A percentile compares a stretch with the other conserved stretches of the same genome.
These are phyloP conservation scores for Notarius quadriscutis DNA, from an alignment of 2,113 vertebrate species.

Conservation along the genomic window DNA sequence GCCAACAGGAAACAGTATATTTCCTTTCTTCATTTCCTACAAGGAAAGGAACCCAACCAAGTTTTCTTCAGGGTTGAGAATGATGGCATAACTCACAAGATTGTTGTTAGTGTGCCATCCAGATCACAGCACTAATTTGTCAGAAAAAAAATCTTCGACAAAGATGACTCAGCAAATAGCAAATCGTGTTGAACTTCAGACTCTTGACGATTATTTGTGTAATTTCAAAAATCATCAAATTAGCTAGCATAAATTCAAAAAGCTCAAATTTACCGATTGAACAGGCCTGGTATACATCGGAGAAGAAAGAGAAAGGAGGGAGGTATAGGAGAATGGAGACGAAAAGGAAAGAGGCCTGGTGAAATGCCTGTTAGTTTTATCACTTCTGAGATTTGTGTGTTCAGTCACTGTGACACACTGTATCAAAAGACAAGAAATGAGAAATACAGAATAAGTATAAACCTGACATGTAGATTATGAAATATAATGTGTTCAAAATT, in stretches of 20 bases:
- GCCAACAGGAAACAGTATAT: conserved; percentile 1
- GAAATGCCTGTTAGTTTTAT: background rate
- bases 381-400: background rate
- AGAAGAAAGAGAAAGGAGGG: background rate
- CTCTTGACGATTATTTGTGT: background rate
- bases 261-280: background rate
- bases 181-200: background rate
- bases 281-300: background rate
- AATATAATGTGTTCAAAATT: background rate
- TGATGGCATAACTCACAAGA: background rate
- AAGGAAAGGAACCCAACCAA: background rate
- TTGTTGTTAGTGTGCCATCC: background rate
- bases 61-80: background rate
- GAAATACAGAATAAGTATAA: background rate
- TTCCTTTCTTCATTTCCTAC: background rate
- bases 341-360: background rate
- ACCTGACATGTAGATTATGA: background rate
- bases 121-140: background rate
- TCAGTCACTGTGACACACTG: background rate
- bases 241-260: background rate
- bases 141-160: background rate
- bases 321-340: background rate
- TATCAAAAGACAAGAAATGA: background rate
- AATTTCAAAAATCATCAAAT: background rate
- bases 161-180: background rate